These are phyloP conservation scores for Acronicta psi DNA, from an alignment of 2,888 invertebrate species.

Conservation along the genomic window DNA sequence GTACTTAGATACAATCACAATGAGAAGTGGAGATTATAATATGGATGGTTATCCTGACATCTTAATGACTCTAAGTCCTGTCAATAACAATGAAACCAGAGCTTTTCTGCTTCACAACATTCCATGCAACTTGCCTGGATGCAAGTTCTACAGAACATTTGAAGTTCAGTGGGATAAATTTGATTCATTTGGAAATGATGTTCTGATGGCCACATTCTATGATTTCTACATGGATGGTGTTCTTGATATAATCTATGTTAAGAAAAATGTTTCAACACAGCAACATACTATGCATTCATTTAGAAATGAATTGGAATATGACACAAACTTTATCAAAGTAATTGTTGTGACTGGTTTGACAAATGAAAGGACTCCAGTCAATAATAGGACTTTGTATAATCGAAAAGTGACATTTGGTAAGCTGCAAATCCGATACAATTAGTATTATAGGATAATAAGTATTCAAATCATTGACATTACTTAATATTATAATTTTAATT, in stretches of 20 bases:
- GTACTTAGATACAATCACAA: conserved; percentile 93
- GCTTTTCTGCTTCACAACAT: conserved; percentile 95
- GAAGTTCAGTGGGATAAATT: conserved; percentile 93
- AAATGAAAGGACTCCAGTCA: conserved; percentile 91
- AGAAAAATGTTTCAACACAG: conserved; percentile 83
- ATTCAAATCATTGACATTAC: no score
- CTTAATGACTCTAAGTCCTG: conserved; percentile 91
- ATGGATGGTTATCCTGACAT: conserved; percentile 99
- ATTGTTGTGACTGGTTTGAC: conserved; percentile 96
- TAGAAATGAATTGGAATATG: conserved; percentile 96
- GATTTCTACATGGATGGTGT: conserved; percentile 98
- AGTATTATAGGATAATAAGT: no score
- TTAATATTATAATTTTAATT: no score
- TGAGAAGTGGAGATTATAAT: conserved; percentile 97
- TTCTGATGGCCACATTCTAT: conserved; percentile 96
- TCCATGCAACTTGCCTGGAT: conserved; percentile 90
- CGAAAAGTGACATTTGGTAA: conserved; percentile 94
- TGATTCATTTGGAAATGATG: conserved; percentile 91
- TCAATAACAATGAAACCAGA: conserved; percentile 84
- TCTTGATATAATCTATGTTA: conserved; percentile 95
- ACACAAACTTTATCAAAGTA: conserved; percentile 98
- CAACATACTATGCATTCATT: conserved; percentile 93
- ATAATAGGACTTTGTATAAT: conserved; percentile 92
- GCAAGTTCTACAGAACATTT: conserved; percentile 92
- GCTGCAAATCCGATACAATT: conserved; percentile 21